Conservation (phyloP, 2,113 vertebrate genomes). For the Bos javanicus region DNA sequence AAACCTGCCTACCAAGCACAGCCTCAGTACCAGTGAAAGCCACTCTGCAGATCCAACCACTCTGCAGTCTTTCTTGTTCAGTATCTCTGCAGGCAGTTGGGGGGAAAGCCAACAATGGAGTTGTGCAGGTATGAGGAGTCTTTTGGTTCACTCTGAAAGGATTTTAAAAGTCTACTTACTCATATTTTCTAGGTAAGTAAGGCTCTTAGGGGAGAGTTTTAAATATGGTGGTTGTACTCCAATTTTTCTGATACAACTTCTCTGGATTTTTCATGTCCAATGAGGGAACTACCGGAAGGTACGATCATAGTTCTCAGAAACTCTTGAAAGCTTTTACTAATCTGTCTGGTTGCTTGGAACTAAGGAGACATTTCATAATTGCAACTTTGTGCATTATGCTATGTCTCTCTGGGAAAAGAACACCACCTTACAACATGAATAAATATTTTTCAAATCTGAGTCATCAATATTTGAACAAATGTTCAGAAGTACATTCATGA, state of each 20-base stretch:
- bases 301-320: neutral
- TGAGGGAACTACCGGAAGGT: accelerated
- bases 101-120: neutral
- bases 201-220: neutral
- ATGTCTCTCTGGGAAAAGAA: neutral
- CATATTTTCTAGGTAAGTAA: neutral
- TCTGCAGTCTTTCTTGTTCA: neutral
- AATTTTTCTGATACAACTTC: neutral
- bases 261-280: neutral
- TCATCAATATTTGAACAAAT: neutral
- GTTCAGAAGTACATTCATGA: neutral
- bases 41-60: neutral
- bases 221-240: neutral
- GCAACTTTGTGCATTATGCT: neutral
- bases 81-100: neutral
- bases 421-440: neutral
- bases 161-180: neutral
- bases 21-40: neutral
- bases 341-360: neutral
- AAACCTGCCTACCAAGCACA: neutral
- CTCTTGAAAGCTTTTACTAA: neutral
- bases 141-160: neutral
- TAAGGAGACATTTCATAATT: neutral
- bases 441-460: neutral
- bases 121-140: accelerated